A percentile compares a stretch with the other conserved stretches of the same genome.
phyloP scores from a whole-genome alignment of 2,888 invertebrate genomes.

The Scaptomyza polygonia region DNA sequence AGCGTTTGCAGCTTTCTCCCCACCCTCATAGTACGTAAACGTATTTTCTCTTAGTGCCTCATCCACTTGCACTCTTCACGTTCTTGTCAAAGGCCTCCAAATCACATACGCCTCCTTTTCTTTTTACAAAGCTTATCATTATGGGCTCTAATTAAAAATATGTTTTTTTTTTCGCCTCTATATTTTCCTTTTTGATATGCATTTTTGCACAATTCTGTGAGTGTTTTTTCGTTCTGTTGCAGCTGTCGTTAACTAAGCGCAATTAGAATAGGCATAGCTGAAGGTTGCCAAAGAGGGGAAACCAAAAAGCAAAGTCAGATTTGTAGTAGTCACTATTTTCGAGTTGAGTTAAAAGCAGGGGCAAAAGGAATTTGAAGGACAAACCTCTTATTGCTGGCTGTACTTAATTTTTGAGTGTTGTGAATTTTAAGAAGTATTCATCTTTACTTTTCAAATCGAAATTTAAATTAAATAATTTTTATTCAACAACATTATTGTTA shows the following conservation, averaged over 20 bases:
- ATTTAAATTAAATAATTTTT: too few species aligned
- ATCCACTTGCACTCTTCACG: constrained; percentile 25
- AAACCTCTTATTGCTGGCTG: not conserved
- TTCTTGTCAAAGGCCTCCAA: constrained; percentile 60
- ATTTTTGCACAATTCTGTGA: constrained; percentile 12
- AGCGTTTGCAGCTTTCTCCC: constrained; percentile 62
- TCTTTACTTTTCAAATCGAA: too few species aligned
- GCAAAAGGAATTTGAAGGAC: not conserved
- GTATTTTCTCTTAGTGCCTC: constrained; percentile 18
- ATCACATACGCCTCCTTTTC: constrained; percentile 18
- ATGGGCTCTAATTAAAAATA: constrained; percentile 69
- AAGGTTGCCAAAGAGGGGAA: not conserved
- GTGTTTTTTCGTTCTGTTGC: constrained; percentile 9
- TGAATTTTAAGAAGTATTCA: too few species aligned
- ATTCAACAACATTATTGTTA: too few species aligned
- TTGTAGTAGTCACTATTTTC: not conserved
- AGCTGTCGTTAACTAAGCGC: constrained; percentile 29
- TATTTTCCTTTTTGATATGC: not conserved
- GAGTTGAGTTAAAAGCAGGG: not conserved
- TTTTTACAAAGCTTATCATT: too few species aligned
- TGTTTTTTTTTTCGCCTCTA: constrained; percentile 21
- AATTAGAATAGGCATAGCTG: constrained; percentile 60
- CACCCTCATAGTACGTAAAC: constrained; percentile 14
- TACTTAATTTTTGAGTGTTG: too few species aligned
- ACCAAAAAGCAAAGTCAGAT: not conserved